Conservation (phyloP, 2,888 invertebrate genomes). For the Shargacucullia verbasci region DNA sequence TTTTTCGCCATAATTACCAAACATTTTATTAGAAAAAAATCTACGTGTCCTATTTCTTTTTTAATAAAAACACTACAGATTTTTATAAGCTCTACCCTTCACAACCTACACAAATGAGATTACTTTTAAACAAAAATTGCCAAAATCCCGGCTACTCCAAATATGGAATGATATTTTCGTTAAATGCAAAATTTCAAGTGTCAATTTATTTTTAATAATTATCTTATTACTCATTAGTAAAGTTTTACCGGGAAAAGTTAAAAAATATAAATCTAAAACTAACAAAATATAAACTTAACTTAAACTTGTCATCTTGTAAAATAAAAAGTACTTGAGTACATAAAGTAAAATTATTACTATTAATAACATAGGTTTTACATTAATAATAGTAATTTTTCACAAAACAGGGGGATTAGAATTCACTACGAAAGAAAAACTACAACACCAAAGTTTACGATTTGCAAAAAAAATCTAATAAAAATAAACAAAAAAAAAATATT, state of each 20-base stretch:
- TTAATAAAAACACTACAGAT: slow-evolving; percentile 51
- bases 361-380: slow-evolving; percentile 21
- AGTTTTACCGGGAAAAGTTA: slow-evolving; percentile 45
- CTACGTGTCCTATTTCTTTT: slow-evolving; percentile 20
- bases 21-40: slow-evolving; percentile 12
- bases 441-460: slow-evolving; percentile 39
- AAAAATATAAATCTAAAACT: slow-evolving; percentile 43
- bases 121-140: slow-evolving; percentile 76
- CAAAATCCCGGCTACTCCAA: slow-evolving; percentile 74
- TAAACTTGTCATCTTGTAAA: slow-evolving; percentile 53
- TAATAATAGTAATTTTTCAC: slow-evolving; percentile 31
- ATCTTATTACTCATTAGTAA: slow-evolving; percentile 46
- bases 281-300: slow-evolving; percentile 41
- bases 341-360: slow-evolving; percentile 28
- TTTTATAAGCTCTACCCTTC: slow-evolving; percentile 72
- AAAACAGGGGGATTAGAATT: slow-evolving; percentile 16
- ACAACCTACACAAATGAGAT: slow-evolving; percentile 83
- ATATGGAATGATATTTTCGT: slow-evolving; percentile 70
- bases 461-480: too few species aligned
- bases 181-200: slow-evolving; percentile 66
- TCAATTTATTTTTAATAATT: slow-evolving; percentile 24
- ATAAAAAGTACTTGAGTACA: slow-evolving; percentile 31
- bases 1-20: slow-evolving; percentile 41
- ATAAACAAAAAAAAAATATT: slow-evolving; percentile 1
- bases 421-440: slow-evolving; percentile 14